These are phyloP conservation scores for Yponomeuta evonymella DNA, from an alignment of 2,888 invertebrate genomes.

Conservation along the genomic window DNA sequence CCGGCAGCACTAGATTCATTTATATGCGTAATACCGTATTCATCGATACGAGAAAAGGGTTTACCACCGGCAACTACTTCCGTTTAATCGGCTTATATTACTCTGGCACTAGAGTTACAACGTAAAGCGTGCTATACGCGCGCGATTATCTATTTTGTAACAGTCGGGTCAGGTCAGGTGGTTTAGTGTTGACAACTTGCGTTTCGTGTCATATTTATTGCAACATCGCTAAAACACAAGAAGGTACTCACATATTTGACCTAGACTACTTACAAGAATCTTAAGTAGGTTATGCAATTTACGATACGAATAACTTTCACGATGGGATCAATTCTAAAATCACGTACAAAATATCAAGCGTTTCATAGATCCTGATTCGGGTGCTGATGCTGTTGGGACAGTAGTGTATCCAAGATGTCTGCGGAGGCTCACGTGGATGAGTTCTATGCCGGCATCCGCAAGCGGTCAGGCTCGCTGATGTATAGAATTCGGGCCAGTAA, in stretches of 20 bases:
- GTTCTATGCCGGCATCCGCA: too few species aligned
- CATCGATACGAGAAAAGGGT: neutral
- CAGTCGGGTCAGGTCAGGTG: neutral
- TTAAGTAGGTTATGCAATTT: too few species aligned
- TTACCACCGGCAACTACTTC: neutral
- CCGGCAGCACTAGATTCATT: neutral
- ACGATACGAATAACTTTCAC: too few species aligned
- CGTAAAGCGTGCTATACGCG: neutral
- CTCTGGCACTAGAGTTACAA: neutral
- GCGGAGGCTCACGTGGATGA: too few species aligned
- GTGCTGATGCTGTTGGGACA: too few species aligned
- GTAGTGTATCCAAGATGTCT: too few species aligned
- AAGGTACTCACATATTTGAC: neutral
- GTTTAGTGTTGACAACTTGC: neutral
- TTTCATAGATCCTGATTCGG: too few species aligned
- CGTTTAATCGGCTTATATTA: conserved; percentile 1
- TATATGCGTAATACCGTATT: neutral
- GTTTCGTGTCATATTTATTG: neutral
- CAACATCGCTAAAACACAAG: neutral
- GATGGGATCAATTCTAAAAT: too few species aligned
- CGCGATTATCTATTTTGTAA: neutral
- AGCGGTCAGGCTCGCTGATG: too few species aligned
- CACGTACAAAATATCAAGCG: too few species aligned
- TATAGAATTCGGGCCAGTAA: too few species aligned
- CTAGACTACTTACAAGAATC: too few species aligned